Evolutionary conservation across 1,140 invertebrate genomes (phyloP), one percentile per base, ranked within the genome.

Genomic region (Bombus pascuorum): DNA sequence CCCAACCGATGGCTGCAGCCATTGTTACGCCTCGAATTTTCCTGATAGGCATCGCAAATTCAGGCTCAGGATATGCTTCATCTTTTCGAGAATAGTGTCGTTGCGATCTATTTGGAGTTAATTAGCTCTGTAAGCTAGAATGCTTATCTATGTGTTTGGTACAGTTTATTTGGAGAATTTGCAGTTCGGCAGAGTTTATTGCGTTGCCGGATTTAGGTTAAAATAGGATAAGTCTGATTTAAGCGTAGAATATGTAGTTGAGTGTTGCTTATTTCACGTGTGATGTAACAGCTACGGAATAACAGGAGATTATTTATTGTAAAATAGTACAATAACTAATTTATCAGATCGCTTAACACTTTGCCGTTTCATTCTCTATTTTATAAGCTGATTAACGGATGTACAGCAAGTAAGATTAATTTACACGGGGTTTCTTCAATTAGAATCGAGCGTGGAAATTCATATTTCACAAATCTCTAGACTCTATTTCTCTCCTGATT

Each of bases 21-120:
- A 76, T 76, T 76, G 74, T 76, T 53, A 22, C 32, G 12, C 47
- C 74, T 34, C 47, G 34, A 34, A 53, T 15, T 76, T 22, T 42
- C 8, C 13, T 44, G 71, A 73, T 32, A n/a, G 42, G 44, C 71
- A n/a, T 47, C n/a, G 42, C 8, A 8, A 44, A 73, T 44, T 44
- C 42, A 42, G 2, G 37, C 28, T 3, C 39, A 13, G 12, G 12
- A 8, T 32, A 73, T 32, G 71, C 71, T n/a, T 44, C 28, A 18
- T 44, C n/a, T 44, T 73, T 73, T 47, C 39, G 12, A 42, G 34
- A n/a, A 66, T 32, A 66, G n/a, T 1, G 65, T 32, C 65, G 15
- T 34, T 66, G 65, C 32, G 13, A 32, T 32, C 37, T 28, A n/a
- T 71, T 44, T 28, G 4, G 10, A 13, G 70, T 44, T 71, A 71